Evolutionary conservation across 2,113 vertebrate species (phyloP).

Genomic region (Colinus virginianus): DNA sequence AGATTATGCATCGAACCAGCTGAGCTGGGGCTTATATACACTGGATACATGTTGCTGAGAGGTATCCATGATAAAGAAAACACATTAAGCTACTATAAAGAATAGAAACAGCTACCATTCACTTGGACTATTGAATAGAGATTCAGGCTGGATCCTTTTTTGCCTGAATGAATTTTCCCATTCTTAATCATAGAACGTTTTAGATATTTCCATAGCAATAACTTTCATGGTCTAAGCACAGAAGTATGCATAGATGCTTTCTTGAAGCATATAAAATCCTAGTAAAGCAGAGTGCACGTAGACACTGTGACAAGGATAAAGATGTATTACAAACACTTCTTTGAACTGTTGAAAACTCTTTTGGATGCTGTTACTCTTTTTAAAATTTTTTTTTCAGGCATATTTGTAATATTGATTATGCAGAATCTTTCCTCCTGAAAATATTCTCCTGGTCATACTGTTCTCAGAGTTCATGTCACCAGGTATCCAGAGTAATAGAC

Average conservation of each 20-base stretch:
- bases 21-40: background rate
- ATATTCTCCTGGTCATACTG: background rate
- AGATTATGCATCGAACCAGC: background rate
- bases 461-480: background rate
- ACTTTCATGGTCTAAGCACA: background rate
- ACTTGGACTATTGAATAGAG: background rate
- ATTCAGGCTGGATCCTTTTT: background rate
- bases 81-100: background rate
- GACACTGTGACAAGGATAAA: background rate
- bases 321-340: background rate
- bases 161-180: background rate
- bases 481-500: background rate
- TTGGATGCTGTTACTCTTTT: background rate
- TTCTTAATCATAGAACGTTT: background rate
- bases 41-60: background rate
- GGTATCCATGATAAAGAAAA: background rate
- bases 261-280: background rate
- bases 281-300: background rate
- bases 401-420: background rate
- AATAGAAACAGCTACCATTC: background rate
- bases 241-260: background rate
- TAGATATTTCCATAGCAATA: slow-evolving; percentile 16
- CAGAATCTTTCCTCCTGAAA: background rate
- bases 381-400: background rate
- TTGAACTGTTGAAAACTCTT: background rate